Evolutionary conservation across 2,797 vertebrate genomes (phyloP).

Genomic region (Pipistrellus pipistrellus): DNA sequence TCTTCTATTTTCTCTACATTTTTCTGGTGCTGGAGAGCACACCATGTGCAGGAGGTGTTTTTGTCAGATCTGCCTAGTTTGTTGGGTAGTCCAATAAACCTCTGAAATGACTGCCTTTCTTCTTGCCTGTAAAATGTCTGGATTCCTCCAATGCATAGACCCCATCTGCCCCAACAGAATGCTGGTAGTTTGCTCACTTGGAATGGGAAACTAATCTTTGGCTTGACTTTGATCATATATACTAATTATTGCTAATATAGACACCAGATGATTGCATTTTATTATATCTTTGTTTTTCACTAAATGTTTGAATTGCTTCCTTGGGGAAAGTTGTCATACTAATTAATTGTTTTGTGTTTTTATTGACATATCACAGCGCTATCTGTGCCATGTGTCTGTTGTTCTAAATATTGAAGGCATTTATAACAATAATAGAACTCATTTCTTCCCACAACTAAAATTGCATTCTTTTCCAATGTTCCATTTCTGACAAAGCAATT

Average conservation of each 20-base stretch:
- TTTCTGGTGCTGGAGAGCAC: neutral
- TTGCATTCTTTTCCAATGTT: neutral
- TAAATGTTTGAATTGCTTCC: conserved; percentile 64
- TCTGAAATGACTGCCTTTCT: neutral
- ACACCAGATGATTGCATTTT: conserved; percentile 63
- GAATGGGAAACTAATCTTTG: conserved; percentile 18
- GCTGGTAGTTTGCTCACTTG: neutral
- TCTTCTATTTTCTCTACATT: neutral
- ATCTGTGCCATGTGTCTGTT: conserved; percentile 53
- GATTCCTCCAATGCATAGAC: neutral
- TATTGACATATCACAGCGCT: conserved; percentile 62
- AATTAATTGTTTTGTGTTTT: conserved; percentile 75
- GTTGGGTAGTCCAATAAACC: neutral
- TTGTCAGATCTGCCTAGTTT: neutral
- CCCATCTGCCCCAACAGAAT: conserved; percentile 25
- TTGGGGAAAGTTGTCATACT: conserved; percentile 62
- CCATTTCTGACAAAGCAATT: neutral
- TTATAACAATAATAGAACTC: conserved; percentile 36
- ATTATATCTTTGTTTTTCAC: conserved; percentile 63
- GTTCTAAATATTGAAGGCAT: conserved; percentile 64
- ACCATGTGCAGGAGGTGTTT: neutral
- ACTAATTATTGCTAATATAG: conserved; percentile 66
- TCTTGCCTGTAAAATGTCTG: neutral
- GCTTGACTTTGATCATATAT: conserved; percentile 43
- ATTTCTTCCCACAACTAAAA: neutral